Evolutionary conservation across 2,113 vertebrate species (phyloP), one percentile per base, ranked within the genome.

Genomic region (Phylloscopus trochilus): DNA sequence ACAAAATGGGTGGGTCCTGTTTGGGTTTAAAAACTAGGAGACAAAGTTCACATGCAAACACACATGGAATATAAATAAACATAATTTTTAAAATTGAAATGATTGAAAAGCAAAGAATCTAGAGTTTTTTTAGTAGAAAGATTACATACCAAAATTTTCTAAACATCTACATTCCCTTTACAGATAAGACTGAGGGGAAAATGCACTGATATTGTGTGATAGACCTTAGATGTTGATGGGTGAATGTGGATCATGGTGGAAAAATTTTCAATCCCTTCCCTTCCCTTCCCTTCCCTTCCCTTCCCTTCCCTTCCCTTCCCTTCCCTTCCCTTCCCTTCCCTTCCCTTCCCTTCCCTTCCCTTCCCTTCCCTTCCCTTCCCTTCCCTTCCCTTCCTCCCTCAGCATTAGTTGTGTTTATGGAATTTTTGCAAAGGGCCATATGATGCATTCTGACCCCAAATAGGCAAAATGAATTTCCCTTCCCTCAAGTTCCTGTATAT

Each of bases 401-500:
- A 21, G 9, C 33, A n/a, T 49, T 62, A 41, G 8, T 75, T 52
- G 39, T 56, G 12, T 89, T 82, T 68, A 9, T 68, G 41, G 55
- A 49, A 76, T 74, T 81, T 74, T 78, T 91, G 15, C 33, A 51
- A 87, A 89, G 27, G 14, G 4, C 20, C 49, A 27, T 76, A 43
- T 43, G 77, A 84, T 64, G 31, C 77, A 87, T 90, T 33, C 62
- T 83, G 84, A 85, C 49, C 59, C 31, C 46, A 73, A 43, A 22
- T n/a, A 73, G 27, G 41, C 11, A 79, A 82, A 37, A 93, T 79
- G 52, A 91, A 91, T 95, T 96, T 79, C 70, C 56, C 44, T 84
- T 60, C 35, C 44, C 31, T 67, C 63, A 66, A 92, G 44, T 93
- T 95, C 77, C 77, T 87, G 70, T 96, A 63, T 75, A 86, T 96